Percentiles rank a stretch among this genome's conserved stretches.
Conservation (phyloP, 2,113 vertebrate species). For the Macheiramphus alcinus region DNA sequence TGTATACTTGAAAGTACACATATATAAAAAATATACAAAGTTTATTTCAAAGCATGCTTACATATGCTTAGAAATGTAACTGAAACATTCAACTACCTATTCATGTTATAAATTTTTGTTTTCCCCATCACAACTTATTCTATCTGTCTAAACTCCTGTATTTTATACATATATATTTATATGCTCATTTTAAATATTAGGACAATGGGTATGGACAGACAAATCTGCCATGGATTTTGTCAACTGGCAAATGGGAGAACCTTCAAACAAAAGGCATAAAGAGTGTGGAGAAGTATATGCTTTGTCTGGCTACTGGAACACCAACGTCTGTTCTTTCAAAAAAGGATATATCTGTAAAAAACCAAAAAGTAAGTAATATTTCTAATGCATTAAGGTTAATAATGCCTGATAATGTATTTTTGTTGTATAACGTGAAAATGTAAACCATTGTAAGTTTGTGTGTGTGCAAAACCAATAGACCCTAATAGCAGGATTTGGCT, state of each 20-base stretch:
- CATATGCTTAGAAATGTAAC: not conserved
- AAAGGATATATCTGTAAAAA: slow-evolving; percentile 88
- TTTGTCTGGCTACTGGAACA: slow-evolving; percentile 76
- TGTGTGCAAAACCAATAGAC: not conserved
- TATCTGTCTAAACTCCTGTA: not conserved
- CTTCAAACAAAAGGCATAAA: slow-evolving; percentile 46
- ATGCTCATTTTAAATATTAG: not conserved
- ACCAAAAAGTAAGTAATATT: slow-evolving; percentile 78
- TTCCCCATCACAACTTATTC: not conserved
- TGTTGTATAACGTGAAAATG: not conserved
- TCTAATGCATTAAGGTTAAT: not conserved
- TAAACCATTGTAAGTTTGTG: not conserved
- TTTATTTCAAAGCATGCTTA: not conserved
- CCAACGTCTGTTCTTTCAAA: slow-evolving; percentile 73
- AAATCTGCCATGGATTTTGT: slow-evolving; percentile 81
- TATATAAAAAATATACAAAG: not conserved
- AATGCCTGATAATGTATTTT: not conserved
- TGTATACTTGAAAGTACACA: not conserved
- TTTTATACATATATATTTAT: not conserved
- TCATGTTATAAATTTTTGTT: not conserved
- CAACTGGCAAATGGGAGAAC: slow-evolving; percentile 81
- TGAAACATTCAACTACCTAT: not conserved
- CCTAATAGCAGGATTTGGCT: not conserved
- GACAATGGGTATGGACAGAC: slow-evolving; percentile 83
- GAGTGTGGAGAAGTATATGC: slow-evolving; percentile 79